Evolutionary conservation across 2,888 invertebrate species (phyloP), one percentile per base, ranked within the genome.

Genomic region (Ectemnius cavifrons): DNA sequence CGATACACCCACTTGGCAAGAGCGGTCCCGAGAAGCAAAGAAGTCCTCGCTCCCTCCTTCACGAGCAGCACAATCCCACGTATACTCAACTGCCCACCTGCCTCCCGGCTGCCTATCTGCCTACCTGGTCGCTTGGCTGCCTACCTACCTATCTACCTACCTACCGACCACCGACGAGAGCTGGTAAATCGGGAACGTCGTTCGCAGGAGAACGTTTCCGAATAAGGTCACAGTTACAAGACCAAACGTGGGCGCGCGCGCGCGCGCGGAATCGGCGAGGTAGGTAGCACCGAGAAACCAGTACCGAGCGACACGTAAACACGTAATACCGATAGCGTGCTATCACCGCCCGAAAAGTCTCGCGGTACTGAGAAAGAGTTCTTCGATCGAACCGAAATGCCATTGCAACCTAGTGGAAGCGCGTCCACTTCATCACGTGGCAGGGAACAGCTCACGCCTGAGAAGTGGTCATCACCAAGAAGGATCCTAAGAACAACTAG

Each of bases 191-290:
- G 77, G 76, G 78, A 82, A 83, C 84, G 80, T 87, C 86, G 86
- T 86, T 84, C 85, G 85, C 88, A 78, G 83, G 85, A 87, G 86
- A 89, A 89, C 89, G 87, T 87, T 87, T 88, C 90, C 90, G 89
- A 90, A 90, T 90, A 90, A 89, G 89, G 90, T 89, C 86, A 88
- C 87, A 85, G 83, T 82, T 79, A 82, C 85, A 82, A 85, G 85
- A 83, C 84, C 80, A 80, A 79, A 82, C 81, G 87, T 88, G 86
- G 85, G 87, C 85, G 57, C 16, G 37, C 66, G 60, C 68, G 67
- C 37, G 87, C 85, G 84, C 76, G 57, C 28, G 76, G 81, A 80
- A 82, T 81, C 84, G 75, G 72, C 67, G 76, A 77, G 78, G 74
- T 77, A 77, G 77, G 76, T 61, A 76, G 72, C 57, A 58, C 27